Conservation (phyloP, 2,797 vertebrate genomes). For the Austrolebias charrua region DNA sequence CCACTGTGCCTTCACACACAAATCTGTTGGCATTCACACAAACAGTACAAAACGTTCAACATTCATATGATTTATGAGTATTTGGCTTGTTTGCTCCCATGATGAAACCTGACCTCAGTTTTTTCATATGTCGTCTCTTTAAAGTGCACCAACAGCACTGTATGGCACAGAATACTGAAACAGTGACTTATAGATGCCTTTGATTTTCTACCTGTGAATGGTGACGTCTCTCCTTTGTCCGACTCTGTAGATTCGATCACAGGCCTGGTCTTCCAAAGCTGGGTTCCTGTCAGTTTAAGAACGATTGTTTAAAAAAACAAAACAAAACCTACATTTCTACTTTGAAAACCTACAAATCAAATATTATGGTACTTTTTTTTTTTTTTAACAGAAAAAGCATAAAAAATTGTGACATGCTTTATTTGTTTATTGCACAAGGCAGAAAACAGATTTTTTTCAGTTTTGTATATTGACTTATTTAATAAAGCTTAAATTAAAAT, state of each 20-base stretch:
- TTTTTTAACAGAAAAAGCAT: neutral
- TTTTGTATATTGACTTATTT: too few species aligned
- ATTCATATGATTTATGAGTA: neutral
- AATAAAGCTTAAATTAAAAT: neutral
- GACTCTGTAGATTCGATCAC: slow-evolving; percentile 94
- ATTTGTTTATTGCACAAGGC: neutral
- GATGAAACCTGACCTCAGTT: too few species aligned
- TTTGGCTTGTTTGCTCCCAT: too few species aligned
- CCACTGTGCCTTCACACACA: slow-evolving; percentile 90
- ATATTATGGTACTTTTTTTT: neutral
- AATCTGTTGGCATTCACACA: slow-evolving; percentile 78
- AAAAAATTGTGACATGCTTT: neutral
- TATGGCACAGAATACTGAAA: neutral
- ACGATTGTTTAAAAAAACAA: neutral
- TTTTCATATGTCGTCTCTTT: too few species aligned
- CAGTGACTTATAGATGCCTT: neutral
- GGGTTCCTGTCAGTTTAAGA: slow-evolving; percentile 86
- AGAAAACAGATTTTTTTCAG: neutral
- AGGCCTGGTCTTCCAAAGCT: slow-evolving; percentile 95
- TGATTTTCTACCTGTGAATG: slow-evolving; percentile 85
- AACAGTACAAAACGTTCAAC: neutral
- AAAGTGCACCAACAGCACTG: too few species aligned
- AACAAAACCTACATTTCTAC: neutral
- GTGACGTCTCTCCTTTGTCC: slow-evolving; percentile 90
- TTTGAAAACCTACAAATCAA: neutral